Evolutionary conservation across 1,140 invertebrate species (phyloP).

Genomic region (Chymomyza costata): DNA sequence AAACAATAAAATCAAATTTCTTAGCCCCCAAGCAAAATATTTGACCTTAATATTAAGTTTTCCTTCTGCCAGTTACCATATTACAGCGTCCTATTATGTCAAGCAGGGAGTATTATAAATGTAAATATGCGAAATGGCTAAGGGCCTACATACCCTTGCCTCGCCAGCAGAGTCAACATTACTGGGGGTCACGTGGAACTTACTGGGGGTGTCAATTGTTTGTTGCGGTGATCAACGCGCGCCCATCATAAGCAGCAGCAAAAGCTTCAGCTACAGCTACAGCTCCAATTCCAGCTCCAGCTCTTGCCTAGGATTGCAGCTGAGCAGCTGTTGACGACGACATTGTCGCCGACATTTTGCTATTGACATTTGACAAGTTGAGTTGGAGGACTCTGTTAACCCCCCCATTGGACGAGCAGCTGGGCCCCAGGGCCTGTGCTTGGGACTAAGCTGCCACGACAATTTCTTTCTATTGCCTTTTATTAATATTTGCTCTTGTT

Average conservation of each 20-base stretch:
- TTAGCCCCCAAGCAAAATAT: neutral
- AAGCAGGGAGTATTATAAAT: conserved; percentile 41
- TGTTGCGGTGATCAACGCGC: conserved; percentile 46
- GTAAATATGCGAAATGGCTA: conserved; percentile 47
- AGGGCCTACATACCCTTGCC: conserved; percentile 14
- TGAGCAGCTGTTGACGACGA: conserved; percentile 48
- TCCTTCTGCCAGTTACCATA: conserved; percentile 10
- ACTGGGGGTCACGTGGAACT: neutral
- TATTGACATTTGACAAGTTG: conserved; percentile 72
- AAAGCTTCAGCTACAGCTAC: no score
- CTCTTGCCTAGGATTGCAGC: no score
- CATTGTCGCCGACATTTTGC: conserved; percentile 35
- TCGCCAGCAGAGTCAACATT: neutral
- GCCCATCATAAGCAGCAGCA: no score
- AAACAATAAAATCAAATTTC: neutral
- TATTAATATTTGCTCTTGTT: conserved; percentile 60
- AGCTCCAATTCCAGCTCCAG: no score
- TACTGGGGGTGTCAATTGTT: conserved; percentile 20
- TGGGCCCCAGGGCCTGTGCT: neutral
- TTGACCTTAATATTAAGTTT: conserved; percentile 21
- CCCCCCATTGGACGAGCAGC: conserved; percentile 32
- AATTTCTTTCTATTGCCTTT: conserved; percentile 46
- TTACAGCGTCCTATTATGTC: conserved; percentile 39
- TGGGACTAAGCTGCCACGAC: conserved; percentile 18
- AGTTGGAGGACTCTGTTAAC: no score